Base-by-base conservation (phyloP, 2,888 invertebrate species). In the Andrena bicolor region DNA sequence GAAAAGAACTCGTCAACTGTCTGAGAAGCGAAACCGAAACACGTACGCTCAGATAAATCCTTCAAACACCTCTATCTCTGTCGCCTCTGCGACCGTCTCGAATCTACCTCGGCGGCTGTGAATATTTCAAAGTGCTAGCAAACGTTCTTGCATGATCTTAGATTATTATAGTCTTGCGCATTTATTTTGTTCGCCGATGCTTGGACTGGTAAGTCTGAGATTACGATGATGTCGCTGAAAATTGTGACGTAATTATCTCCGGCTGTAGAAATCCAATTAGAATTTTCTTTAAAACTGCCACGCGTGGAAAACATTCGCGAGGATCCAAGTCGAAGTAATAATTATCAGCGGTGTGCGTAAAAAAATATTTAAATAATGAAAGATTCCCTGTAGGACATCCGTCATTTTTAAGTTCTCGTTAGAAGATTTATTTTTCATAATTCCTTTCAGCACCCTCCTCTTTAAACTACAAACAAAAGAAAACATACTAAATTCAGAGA, bases 11-110 rank as follows among this genome's bases (percentile, higher is more conserved):
- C 48, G 72, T 82, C 82, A 58, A 66, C 75, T 16, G 53, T 8
- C 16, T 30, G 32, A 63, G 51, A 63, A 75, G 56, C 70, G 70
- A 32, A 56, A 53, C 53, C 26, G 74, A 61, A 30, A 82, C 82
- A 80, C 80, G 82, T 75, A 75, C 80, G 56, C 4, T 5, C n/a
- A 75, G 80, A 82, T 75, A 82, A 82, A 71, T 72, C 66, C 35
- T 72, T 41, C 41, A 56, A 80, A 79, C 61, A 51, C 68, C 49
- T 26, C 23, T 48, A 48, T n/a, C 63, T 48, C 26, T 2, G 53
- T 13, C 26, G 35, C 26, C 53, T n/a, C 28, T 53, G 53, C 41
- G 41, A 56, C 28, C 32, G 61, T 35, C 56, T 63, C 53, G 20
- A 53, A 30, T 53, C 23, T 7, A 35, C 23, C 56, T 63, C 20